phyloP scores from a whole-genome alignment of 2,797 vertebrate genomes.

The Mus spretus region DNA sequence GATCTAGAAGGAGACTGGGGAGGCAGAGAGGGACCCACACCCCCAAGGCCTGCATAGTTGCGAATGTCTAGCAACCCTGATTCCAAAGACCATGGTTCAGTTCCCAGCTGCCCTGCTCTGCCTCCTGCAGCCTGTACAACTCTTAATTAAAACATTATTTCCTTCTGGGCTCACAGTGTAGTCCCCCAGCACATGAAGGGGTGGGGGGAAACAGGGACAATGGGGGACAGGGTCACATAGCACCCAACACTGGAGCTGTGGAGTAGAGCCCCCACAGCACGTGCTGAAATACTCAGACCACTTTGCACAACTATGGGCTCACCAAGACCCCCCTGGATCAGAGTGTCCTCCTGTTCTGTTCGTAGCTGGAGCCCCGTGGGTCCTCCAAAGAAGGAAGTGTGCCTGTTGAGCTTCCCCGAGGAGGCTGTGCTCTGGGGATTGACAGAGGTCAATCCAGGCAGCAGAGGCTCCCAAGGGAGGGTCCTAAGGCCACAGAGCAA shows the following conservation, averaged over 20 bases:
- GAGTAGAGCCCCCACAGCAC: background rate
- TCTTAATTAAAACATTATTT: background rate
- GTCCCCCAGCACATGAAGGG: background rate
- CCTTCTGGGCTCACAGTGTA: background rate
- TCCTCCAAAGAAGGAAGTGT: background rate
- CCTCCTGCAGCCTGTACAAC: background rate
- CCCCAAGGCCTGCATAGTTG: background rate
- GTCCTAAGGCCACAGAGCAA: background rate
- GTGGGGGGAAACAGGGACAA: background rate
- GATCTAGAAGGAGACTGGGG: background rate
- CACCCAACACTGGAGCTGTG: too few relatives aligned
- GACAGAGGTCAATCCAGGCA: background rate
- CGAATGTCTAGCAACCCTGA: background rate
- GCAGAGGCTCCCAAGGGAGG: background rate
- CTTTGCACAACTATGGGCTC: background rate
- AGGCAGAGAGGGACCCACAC: background rate
- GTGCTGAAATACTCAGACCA: background rate
- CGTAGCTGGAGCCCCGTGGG: background rate
- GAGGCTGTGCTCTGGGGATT: background rate
- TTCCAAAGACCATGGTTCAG: background rate
- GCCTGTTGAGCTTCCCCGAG: conserved; percentile 31
- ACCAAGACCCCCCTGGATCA: background rate
- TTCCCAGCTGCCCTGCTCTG: background rate
- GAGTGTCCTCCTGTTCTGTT: background rate
- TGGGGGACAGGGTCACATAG: background rate